A percentile compares a stretch with the other conserved stretches of the same genome.
Evolutionary conservation across 2,797 vertebrate genomes (phyloP).

Genomic region (Aphelocoma californica): DNA sequence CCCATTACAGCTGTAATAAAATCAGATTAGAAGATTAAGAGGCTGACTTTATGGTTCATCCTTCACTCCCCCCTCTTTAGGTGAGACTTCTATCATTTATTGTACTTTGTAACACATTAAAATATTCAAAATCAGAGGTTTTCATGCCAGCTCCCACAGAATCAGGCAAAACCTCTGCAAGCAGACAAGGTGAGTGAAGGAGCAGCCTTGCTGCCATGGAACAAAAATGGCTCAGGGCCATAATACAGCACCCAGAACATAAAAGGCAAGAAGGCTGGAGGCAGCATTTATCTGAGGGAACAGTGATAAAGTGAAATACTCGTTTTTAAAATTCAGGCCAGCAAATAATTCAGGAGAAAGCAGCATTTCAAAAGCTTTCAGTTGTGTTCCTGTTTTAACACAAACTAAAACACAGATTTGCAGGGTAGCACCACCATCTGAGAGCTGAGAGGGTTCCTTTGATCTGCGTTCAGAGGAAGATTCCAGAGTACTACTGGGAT

Average conservation of each 20-base stretch:
- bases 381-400: not conserved
- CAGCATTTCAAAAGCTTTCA: not conserved
- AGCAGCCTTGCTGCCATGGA: not conserved
- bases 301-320: not conserved
- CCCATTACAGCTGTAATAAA: conserved; percentile 72
- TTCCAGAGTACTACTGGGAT: not conserved
- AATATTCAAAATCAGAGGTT: conserved; percentile 16
- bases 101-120: conserved; percentile 40
- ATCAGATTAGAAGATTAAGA: conserved; percentile 67
- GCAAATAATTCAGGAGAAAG: not conserved
- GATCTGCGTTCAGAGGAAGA: fast-evolving
- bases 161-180: not conserved
- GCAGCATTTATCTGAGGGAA: not conserved
- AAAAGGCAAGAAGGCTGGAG: not conserved
- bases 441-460: not conserved
- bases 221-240: not conserved
- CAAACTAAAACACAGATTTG: not conserved
- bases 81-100: conserved; percentile 11
- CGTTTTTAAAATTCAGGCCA: not conserved
- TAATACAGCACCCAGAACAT: not conserved
- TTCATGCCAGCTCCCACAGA: not conserved
- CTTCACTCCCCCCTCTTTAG: not conserved
- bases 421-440: not conserved
- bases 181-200: not conserved
- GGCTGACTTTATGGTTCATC: conserved; percentile 43